Conservation (phyloP, 2,113 vertebrate species). For the Nicator chloris region DNA sequence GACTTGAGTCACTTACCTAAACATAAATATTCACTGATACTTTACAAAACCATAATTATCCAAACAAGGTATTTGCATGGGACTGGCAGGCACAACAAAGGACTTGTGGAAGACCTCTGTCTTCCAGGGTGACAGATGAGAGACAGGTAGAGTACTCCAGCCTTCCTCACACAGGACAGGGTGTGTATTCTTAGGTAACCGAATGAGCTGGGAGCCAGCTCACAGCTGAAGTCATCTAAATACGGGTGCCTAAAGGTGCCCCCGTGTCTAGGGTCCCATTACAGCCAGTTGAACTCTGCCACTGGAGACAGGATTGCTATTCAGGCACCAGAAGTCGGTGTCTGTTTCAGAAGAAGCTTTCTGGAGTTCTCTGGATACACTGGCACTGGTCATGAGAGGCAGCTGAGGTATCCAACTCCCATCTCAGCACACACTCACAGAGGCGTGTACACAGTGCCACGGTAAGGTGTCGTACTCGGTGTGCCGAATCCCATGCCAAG, state of each 20-base stretch:
- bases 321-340: neutral
- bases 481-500: neutral
- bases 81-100: neutral
- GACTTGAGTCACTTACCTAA: neutral
- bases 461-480: neutral
- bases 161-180: accelerated
- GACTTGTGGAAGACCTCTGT: neutral
- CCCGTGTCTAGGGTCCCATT: neutral
- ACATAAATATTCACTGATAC: neutral
- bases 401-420: neutral
- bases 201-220: neutral
- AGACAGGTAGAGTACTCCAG: neutral
- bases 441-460: accelerated
- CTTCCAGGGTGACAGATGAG: neutral
- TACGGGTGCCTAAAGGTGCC: neutral
- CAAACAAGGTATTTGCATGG: neutral
- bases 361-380: neutral
- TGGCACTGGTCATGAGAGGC: neutral
- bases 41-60: neutral
- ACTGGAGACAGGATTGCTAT: neutral
- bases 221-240: neutral
- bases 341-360: neutral
- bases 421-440: neutral
- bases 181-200: neutral
- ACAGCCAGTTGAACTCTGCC: neutral